phyloP scores from a whole-genome alignment of 2,888 invertebrate species.

The Dolichomitus sp. region DNA sequence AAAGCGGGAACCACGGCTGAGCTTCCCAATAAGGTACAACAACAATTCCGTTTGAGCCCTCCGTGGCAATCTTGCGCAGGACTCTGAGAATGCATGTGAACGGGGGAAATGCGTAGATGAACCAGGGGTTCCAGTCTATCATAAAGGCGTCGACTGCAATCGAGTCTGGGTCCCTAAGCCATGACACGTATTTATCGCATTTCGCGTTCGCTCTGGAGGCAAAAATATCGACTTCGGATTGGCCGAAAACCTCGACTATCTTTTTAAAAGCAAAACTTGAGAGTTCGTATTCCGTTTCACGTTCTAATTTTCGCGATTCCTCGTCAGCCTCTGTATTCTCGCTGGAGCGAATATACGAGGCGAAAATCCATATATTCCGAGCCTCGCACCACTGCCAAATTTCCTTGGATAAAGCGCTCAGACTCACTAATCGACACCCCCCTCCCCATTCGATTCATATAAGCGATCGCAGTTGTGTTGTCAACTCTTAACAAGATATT shows the following conservation, averaged over 20 bases:
- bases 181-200: neutral
- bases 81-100: too few relatives aligned
- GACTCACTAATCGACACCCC: neutral
- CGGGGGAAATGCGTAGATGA: too few relatives aligned
- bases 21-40: too few relatives aligned
- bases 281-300: slow-evolving; percentile 15
- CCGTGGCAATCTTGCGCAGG: too few relatives aligned
- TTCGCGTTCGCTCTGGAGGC: neutral
- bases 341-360: too few relatives aligned
- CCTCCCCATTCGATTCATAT: slow-evolving; percentile 13
- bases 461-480: slow-evolving; percentile 21
- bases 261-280: neutral
- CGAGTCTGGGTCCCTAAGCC: neutral
- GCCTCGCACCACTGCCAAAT: slow-evolving; percentile 33
- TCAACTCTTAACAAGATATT: slow-evolving; percentile 18
- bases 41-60: too few relatives aligned
- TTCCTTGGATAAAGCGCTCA: neutral
- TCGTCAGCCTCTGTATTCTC: neutral
- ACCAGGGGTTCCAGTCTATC: neutral
- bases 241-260: neutral
- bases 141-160: neutral
- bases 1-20: too few relatives aligned
- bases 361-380: slow-evolving; percentile 12
- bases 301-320: slow-evolving; percentile 1
- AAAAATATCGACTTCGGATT: neutral